Percentiles rank a stretch among this genome's conserved stretches.
Conservation (phyloP, 1,140 invertebrate species). For the Bombus breviceps region DNA sequence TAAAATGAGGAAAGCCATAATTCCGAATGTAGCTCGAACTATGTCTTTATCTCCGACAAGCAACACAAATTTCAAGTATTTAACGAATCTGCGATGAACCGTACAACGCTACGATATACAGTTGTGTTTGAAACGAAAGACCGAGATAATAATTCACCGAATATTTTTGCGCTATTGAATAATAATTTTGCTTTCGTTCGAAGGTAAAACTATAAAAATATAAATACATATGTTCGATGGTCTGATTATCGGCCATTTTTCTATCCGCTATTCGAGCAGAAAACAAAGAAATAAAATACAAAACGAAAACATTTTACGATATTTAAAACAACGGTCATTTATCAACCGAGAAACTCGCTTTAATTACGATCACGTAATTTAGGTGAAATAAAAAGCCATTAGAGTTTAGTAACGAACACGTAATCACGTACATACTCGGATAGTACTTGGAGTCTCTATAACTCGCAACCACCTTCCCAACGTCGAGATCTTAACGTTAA, state of each 20-base stretch:
- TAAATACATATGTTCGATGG: no score
- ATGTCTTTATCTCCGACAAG: conserved; percentile 14
- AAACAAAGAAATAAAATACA: background rate
- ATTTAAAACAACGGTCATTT: background rate
- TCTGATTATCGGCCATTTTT: no score
- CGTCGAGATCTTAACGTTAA: conserved; percentile 13
- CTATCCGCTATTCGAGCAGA: background rate
- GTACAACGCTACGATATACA: background rate
- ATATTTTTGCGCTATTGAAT: no score
- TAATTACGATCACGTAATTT: background rate
- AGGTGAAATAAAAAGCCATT: background rate
- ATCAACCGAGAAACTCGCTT: background rate
- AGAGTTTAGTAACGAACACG: background rate
- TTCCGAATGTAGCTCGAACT: conserved; percentile 17
- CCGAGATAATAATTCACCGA: background rate
- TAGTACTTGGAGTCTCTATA: background rate
- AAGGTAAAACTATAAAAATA: background rate
- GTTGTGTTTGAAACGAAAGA: background rate
- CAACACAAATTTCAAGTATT: conserved; percentile 21
- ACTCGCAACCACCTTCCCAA: background rate
- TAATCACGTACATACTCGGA: background rate
- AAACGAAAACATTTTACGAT: no score
- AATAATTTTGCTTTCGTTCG: background rate
- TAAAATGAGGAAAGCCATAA: background rate
- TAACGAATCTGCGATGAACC: background rate